A percentile compares a stretch with the other conserved stretches of the same genome.
These are phyloP conservation scores for Nyctibius grandis DNA, from an alignment of 2,797 vertebrate species.

Conservation along the genomic window DNA sequence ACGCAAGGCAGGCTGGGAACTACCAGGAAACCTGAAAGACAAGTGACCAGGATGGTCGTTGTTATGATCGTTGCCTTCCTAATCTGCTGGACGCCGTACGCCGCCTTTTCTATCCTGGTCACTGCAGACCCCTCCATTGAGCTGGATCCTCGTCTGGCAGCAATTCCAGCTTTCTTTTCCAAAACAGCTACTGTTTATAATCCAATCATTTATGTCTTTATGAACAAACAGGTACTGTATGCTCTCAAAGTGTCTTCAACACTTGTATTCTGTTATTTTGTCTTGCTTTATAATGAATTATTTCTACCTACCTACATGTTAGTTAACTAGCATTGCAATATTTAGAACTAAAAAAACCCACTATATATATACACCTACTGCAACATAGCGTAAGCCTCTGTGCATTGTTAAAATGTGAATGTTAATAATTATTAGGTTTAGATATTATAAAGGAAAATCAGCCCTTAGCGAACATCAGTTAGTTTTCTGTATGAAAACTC, in stretches of 20 bases:
- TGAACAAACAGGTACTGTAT: conserved; percentile 89
- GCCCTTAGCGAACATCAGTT: neutral
- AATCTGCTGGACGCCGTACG: conserved; percentile 88
- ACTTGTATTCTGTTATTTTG: neutral
- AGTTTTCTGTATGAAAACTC: neutral
- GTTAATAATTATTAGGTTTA: neutral
- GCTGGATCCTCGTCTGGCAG: conserved; percentile 82
- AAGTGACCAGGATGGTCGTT: conserved; percentile 88
- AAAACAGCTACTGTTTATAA: conserved; percentile 91
- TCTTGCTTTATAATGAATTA: neutral
- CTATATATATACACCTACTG: too few relatives aligned
- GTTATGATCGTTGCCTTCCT: conserved; percentile 91
- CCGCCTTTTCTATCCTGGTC: conserved; percentile 83
- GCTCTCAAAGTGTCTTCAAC: neutral
- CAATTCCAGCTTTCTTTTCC: conserved; percentile 89
- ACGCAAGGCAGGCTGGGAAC: conserved; percentile 78
- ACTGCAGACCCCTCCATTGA: conserved; percentile 81
- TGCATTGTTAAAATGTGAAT: neutral
- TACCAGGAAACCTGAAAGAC: conserved; percentile 83
- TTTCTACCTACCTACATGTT: neutral
- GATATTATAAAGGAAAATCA: neutral
- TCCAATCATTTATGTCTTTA: conserved; percentile 90
- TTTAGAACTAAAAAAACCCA: neutral
- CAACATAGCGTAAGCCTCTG: neutral
- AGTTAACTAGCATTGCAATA: neutral